Base-by-base conservation (phyloP, 1,140 invertebrate species). In the Drosophila sp. region DNA sequence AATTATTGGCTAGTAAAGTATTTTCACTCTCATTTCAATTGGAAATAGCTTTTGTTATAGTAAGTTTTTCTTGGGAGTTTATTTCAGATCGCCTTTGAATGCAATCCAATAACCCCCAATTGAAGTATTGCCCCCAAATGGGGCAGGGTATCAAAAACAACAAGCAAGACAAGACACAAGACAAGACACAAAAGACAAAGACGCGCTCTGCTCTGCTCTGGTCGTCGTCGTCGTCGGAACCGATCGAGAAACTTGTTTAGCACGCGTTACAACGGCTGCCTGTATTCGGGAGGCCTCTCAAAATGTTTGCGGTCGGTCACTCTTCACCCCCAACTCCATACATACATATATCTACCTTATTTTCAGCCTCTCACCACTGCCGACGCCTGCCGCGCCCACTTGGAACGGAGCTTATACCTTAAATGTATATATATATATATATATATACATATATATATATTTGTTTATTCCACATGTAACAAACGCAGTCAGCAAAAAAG, bases 261-360 rank as follows among this genome's bases (percentile, higher is more conserved):
- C 84, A 87, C 84, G 84, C 84, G 84, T 87, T 87, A 84, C 84
- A 89, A 73, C 84, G 84, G 84, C 84, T 87, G 84, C 84, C 84
- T 89, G 84, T 89, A 66, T 87, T 87, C 72, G 72, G 63, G 62
- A 50, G 77, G 67, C 83, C 83, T 86, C 81, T 86, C 83, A 79
- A 82, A 87, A 74, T 71, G 72, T 86, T 86, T 86, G 83, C 70
- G 84, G 80, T 80, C 69, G 76, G 83, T 82, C 83, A 85, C 68
- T 74, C 65, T 60, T 29, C 29, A 50, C 7, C 40, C 54, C 30
- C 35, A 30, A 23, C 10, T 29, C 50, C 56, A 10, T 64, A 7
- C 58, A 57, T 54, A 50, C 50, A n/a, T 11, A 33, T 61, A 66
- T 55, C 44, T 23, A n/a, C 4, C 38, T 17, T 11, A 7, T 3